Percentiles rank a stretch among this genome's conserved stretches.
phyloP scores from a whole-genome alignment of 2,797 vertebrate genomes.

The Fratercula arctica region DNA sequence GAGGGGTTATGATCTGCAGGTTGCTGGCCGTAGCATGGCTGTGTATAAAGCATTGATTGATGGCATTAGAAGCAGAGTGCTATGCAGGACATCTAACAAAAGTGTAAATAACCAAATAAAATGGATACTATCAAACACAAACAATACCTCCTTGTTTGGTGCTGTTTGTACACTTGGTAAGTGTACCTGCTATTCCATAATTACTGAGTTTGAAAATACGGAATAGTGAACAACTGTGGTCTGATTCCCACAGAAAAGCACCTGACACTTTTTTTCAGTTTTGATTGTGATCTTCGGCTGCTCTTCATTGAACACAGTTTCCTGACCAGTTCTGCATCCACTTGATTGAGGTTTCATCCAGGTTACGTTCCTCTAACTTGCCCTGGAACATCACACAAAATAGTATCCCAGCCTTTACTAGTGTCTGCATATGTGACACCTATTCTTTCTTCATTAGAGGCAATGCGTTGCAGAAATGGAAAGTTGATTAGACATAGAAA shows the following conservation, averaged over 20 bases:
- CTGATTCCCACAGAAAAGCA: neutral
- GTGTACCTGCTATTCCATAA: neutral
- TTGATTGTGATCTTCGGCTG: neutral
- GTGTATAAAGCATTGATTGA: neutral
- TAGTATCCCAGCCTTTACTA: neutral
- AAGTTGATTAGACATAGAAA: neutral
- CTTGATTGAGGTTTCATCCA: neutral
- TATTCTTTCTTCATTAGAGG: neutral
- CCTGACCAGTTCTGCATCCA: neutral
- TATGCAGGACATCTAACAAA: neutral
- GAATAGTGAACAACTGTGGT: neutral
- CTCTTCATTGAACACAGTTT: neutral
- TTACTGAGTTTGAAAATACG: neutral
- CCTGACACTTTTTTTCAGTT: neutral
- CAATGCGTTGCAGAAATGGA: neutral
- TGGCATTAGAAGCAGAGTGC: neutral
- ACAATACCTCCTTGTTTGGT: neutral
- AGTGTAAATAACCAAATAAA: neutral
- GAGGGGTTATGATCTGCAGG: neutral
- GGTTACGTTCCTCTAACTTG: neutral
- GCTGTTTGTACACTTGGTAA: neutral
- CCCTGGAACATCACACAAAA: neutral
- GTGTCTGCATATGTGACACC: neutral
- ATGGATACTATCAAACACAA: neutral
- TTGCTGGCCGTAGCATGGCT: accelerated